Base-by-base conservation (phyloP, 2,797 vertebrate species). In the Argyrosomus regius region DNA sequence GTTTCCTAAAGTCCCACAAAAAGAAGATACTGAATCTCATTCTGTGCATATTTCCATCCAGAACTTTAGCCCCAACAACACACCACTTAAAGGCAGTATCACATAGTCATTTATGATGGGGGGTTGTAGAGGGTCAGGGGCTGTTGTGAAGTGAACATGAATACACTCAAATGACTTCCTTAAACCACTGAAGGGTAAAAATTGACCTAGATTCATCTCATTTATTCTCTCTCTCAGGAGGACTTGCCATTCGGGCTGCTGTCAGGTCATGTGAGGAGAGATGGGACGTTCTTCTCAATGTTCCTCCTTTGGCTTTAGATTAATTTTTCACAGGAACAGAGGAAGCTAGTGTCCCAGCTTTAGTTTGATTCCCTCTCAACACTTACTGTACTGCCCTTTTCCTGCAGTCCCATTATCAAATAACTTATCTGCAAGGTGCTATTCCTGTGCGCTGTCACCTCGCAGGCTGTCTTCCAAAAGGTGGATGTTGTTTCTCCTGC, bases 161-260 rank as follows among this genome's bases (percentile, higher is more conserved):
- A 72, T 60, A 49, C 74, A 65, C 76, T 77, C 66, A 72, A 87
- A 82, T 84, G 69, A 88, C 54, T 78, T 24, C 1, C 26, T 76
- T 67, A 77, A 91, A 90, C 80, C 85, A 86, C 68, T 89, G 89
- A 90, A 92, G 93, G 85, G 88, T 90, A 87, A 92, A 92, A 88
- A 81, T 83, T 92, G 92, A 92, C 94, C 94, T 82, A 92, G 74
- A 94, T 95, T 89, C 73, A 72, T 83, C 66, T 77, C 3, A 18
- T 62, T 70, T 77, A 28, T 62, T 75, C 49, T 80, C 66, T 63
- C 53, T 80, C 84, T 72, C 50, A 49, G 53, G 83, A 71, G 66
- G 70, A 46, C 50, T 75, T 60, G 50, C 68, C 73, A 22, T 67
- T 64, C 35, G 49, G 57, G 56, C 67, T 84, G 58, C 83, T 84